Percentiles rank a stretch among this genome's conserved stretches.
phyloP scores from a whole-genome alignment of 2,113 vertebrate species.

The Mormoops blainvillei region DNA sequence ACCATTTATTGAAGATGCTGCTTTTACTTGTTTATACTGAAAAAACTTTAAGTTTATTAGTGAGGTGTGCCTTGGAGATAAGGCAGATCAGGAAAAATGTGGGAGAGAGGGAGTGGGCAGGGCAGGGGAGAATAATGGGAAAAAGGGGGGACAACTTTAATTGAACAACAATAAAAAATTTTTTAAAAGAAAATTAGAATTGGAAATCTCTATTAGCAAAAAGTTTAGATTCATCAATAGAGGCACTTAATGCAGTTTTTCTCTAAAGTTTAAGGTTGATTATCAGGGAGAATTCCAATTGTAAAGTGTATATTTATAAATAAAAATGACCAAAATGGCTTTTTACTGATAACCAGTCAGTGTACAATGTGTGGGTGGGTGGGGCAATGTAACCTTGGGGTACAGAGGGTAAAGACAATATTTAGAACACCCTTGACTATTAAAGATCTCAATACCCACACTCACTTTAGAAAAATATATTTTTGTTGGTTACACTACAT shows the following conservation, averaged over 20 bases:
- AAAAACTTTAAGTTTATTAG: neutral
- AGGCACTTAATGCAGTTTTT: neutral
- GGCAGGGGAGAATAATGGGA: too few species aligned
- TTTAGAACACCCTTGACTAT: neutral
- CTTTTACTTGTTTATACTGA: neutral
- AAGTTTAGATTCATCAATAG: neutral
- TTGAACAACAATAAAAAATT: too few species aligned
- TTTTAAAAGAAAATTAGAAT: neutral
- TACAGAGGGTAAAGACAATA: neutral
- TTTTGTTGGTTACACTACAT: neutral
- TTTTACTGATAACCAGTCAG: neutral
- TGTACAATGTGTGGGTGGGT: neutral
- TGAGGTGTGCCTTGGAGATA: fast-evolving
- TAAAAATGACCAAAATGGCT: neutral
- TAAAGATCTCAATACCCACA: neutral
- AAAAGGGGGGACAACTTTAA: too few species aligned
- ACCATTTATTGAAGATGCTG: too few species aligned
- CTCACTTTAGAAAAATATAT: neutral
- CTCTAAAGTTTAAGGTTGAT: neutral
- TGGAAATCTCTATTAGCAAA: neutral
- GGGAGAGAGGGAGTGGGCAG: too few species aligned
- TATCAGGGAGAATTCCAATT: neutral
- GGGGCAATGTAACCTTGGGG: too few species aligned
- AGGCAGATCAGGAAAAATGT: neutral
- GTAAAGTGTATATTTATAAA: neutral